These are phyloP conservation scores for Camponotus fellah DNA, from an alignment of 2,888 invertebrate species.

Conservation along the genomic window DNA sequence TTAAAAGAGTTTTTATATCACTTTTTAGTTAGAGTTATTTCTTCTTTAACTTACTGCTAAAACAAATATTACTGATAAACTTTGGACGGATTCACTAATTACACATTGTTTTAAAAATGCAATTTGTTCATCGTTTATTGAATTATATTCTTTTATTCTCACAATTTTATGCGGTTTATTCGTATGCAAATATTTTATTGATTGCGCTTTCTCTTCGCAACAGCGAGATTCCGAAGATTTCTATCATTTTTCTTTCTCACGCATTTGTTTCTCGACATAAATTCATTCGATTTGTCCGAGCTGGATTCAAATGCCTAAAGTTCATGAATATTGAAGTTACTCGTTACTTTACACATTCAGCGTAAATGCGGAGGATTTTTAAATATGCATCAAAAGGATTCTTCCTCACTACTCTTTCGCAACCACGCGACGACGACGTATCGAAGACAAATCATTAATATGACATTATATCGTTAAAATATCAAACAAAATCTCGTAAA, in stretches of 20 bases:
- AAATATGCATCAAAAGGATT: conserved; percentile 43
- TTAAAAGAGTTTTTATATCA: not conserved
- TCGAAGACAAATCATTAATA: conserved; percentile 14
- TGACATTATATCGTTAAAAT: not conserved
- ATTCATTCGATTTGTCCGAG: conserved; percentile 30
- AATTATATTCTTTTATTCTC: conserved; percentile 5
- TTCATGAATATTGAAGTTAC: conserved; percentile 56
- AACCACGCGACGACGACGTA: not conserved
- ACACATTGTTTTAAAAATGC: not conserved
- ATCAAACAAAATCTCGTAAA: not conserved
- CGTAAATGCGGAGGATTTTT: conserved; percentile 40
- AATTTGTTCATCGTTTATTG: not conserved
- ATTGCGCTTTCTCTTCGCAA: conserved; percentile 6
- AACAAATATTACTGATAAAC: not conserved
- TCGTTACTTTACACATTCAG: conserved; percentile 52
- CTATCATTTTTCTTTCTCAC: not conserved
- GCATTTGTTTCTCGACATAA: conserved; percentile 35
- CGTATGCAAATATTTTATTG: conserved; percentile 36
- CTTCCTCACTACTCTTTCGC: conserved; percentile 2
- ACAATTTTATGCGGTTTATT: conserved; percentile 1
- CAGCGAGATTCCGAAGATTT: not conserved
- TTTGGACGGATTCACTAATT: conserved; percentile 1
- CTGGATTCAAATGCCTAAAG: conserved; percentile 21
- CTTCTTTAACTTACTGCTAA: not conserved
- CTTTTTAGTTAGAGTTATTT: not conserved